A percentile compares a stretch with the other conserved stretches of the same genome.
These are phyloP conservation scores for Muscicapa comitata DNA, from an alignment of 2,797 vertebrate genomes.

Conservation along the genomic window DNA sequence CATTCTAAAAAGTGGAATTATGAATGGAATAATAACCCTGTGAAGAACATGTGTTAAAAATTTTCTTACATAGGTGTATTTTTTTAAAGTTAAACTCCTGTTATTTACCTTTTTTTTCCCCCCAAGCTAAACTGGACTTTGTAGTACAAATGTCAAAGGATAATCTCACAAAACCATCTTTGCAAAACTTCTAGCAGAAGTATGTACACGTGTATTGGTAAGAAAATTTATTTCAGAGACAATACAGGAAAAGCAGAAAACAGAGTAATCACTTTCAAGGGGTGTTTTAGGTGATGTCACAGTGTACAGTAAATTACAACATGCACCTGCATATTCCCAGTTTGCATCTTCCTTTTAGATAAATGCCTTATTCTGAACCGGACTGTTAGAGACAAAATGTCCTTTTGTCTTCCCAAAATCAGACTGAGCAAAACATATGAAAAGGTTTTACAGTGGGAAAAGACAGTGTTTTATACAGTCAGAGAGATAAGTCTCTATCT, in stretches of 20 bases:
- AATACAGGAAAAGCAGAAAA: background rate
- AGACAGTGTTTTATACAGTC: background rate
- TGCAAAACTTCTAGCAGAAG: background rate
- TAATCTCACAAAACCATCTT: background rate
- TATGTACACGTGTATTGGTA: accelerated
- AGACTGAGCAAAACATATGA: background rate
- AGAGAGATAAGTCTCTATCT: background rate
- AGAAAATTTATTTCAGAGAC: background rate
- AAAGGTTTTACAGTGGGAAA: background rate
- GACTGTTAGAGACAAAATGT: background rate
- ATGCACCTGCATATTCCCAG: background rate
- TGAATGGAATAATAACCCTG: constrained; percentile 6
- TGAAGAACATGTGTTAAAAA: background rate
- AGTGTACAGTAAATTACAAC: background rate
- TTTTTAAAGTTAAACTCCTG: constrained; percentile 4
- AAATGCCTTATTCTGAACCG: background rate
- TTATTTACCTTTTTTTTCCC: background rate
- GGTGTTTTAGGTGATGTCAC: background rate
- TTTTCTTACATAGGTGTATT: background rate
- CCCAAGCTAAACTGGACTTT: background rate
- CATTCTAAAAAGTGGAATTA: background rate
- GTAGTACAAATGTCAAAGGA: background rate
- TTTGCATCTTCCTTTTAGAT: background rate
- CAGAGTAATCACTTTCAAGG: background rate
- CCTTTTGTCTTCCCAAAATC: background rate